Conservation (phyloP, 1,140 invertebrate species). For the Stenopsyche tienmushanensis region DNA sequence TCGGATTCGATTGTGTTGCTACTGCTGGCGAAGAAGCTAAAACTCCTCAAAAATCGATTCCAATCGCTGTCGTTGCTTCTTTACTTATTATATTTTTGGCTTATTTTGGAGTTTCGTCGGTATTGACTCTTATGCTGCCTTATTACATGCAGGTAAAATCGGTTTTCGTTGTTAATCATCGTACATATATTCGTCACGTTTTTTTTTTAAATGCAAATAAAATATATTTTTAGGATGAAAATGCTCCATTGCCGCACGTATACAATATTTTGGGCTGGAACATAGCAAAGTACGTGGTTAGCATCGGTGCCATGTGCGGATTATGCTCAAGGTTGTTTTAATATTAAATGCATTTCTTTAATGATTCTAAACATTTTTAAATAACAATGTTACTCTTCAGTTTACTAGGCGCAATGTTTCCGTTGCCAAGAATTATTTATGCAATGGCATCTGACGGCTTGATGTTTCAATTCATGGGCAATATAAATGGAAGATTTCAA, state of each 20-base stretch:
- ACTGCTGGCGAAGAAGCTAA: slow-evolving; percentile 84
- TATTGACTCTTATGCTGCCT: slow-evolving; percentile 86
- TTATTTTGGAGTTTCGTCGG: slow-evolving; percentile 83
- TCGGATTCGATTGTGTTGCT: slow-evolving; percentile 88
- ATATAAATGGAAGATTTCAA: slow-evolving; percentile 68
- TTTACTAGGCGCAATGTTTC: slow-evolving; percentile 83
- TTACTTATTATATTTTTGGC: slow-evolving; percentile 80
- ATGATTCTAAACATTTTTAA: slow-evolving; percentile 3
- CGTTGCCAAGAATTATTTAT: slow-evolving; percentile 80
- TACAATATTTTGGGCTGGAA: slow-evolving; percentile 68
- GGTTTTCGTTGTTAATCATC: slow-evolving; percentile 7
- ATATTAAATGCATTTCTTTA: too few relatives aligned
- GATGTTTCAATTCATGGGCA: slow-evolving; percentile 72
- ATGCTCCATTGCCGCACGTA: slow-evolving; percentile 70
- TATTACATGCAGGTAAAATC: slow-evolving; percentile 74
- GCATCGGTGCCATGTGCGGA: slow-evolving; percentile 71
- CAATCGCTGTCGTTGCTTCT: slow-evolving; percentile 83
- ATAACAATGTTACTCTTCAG: slow-evolving; percentile 52
- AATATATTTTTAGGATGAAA: slow-evolving; percentile 59
- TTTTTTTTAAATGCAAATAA: too few relatives aligned
- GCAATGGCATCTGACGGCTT: slow-evolving; percentile 86
- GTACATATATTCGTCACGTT: slow-evolving; percentile 27
- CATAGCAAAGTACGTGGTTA: slow-evolving; percentile 71
- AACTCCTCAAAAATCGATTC: slow-evolving; percentile 85
- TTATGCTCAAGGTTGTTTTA: slow-evolving; percentile 63